phyloP scores from a whole-genome alignment of 2,888 invertebrate species.

The Labia minor region DNA sequence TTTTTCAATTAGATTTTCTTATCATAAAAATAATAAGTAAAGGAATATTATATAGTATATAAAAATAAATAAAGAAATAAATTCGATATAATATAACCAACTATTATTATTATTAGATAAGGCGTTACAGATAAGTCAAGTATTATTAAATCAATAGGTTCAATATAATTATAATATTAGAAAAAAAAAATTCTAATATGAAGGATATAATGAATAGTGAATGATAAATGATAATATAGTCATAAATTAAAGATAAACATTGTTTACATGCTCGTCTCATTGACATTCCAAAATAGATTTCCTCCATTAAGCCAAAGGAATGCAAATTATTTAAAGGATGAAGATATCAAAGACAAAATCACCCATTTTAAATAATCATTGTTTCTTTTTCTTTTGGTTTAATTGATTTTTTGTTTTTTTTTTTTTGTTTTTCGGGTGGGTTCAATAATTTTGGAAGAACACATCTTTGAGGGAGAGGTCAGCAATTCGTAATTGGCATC shows the following conservation, averaged over 20 bases:
- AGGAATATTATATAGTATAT: too few relatives aligned
- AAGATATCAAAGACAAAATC: neutral
- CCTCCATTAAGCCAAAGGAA: neutral
- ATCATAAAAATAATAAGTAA: neutral
- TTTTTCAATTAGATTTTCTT: too few relatives aligned
- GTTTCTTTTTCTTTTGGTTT: too few relatives aligned
- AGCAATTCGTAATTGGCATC: too few relatives aligned
- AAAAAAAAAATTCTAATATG: neutral
- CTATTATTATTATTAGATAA: neutral
- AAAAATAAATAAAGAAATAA: neutral
- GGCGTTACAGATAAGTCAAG: neutral
- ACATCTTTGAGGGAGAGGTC: too few relatives aligned
- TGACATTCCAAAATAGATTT: neutral
- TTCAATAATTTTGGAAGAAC: too few relatives aligned
- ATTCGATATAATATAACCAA: neutral
- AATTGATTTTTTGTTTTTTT: too few relatives aligned
- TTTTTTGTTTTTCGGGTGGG: neutral
- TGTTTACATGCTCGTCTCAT: slow-evolving; percentile 3
- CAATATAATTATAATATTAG: neutral
- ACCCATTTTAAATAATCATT: neutral
- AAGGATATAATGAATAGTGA: neutral
- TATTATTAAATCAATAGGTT: neutral
- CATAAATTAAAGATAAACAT: slow-evolving; percentile 13
- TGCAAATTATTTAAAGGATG: neutral
- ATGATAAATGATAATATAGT: neutral